Evolutionary conservation across 2,113 vertebrate genomes (phyloP), one percentile per base, ranked within the genome.

Genomic region (Oxyura jamaicensis): DNA sequence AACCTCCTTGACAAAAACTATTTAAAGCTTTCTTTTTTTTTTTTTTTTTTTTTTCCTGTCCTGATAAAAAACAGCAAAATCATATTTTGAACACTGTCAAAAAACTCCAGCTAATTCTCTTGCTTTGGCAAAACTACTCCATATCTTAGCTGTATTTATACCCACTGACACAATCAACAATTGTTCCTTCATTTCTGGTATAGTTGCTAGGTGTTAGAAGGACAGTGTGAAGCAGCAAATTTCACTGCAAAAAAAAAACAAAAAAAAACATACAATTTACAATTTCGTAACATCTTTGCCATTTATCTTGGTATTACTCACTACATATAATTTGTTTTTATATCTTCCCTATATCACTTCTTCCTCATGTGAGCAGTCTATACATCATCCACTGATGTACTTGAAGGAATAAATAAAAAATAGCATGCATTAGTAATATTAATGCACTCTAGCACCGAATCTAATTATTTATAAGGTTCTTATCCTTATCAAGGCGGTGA

Each of bases 381-480:
- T 86, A 36, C 21, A 88, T 80, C 55, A 91, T 14, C 55, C 52
- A 63, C 33, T 28, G 23, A 83, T 23, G 35, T 6, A 60, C 18
- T 44, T 52, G 39, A 80, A 67, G 13, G 25, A 71, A 93, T 86
- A 93, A 86, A 96, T 74, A 78, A 93, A 71, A 87, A 81, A 56
- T 13, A 71, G 35, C 80, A 66, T 18, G 19, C 44, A 59, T 74
- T 50, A 63, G 66, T 60, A 88, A 68, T 65, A 83, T 68, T 65
- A 92, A 85, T 44, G 42, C 17, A 72, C 16, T 7, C n/a, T 50
- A 85, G 13, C 33, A 90, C 23, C 31, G 58, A 78, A 79, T 55
- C 82, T 53, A 39, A 85, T 82, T 85, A 79, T 95, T 94, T 91
- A 68, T 85, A 83, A 94, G 44, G 53, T 42, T 93, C 58, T 69